Evolutionary conservation across 2,797 vertebrate species (phyloP).

Genomic region (Tinamus major): DNA sequence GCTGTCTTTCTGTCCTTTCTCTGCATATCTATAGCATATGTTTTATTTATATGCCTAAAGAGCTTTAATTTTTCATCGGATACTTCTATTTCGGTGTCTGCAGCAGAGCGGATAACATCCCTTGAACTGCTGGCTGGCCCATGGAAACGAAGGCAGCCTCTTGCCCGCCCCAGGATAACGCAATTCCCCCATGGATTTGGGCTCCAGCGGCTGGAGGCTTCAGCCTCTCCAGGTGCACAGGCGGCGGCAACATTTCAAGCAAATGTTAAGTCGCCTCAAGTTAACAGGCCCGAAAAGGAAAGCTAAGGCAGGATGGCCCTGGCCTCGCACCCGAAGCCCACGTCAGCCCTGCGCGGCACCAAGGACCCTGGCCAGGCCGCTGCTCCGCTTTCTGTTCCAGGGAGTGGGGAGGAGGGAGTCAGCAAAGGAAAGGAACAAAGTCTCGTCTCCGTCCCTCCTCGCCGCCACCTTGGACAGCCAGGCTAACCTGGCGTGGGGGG

Average conservation of each 20-base stretch:
- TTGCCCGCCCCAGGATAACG: background rate
- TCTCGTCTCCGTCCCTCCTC: fast-evolving
- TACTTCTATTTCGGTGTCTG: background rate
- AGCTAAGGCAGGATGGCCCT: background rate
- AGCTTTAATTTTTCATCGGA: background rate
- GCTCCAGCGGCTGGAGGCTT: no score
- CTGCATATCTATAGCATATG: background rate
- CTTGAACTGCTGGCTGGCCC: background rate
- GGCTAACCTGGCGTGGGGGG: background rate
- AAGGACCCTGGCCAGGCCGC: background rate
- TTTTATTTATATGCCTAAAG: background rate
- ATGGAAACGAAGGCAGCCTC: background rate
- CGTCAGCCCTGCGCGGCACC: no score
- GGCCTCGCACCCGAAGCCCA: no score
- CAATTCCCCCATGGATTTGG: background rate
- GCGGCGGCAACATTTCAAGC: background rate
- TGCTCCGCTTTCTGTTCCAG: background rate
- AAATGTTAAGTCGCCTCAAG: background rate
- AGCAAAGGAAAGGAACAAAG: background rate
- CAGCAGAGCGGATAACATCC: background rate
- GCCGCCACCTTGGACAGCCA: background rate
- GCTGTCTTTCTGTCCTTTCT: background rate
- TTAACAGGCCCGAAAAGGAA: background rate
- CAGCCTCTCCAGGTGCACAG: no score
- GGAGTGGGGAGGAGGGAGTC: background rate